Percentiles rank a stretch among this genome's conserved stretches.
These are phyloP conservation scores for Neopelma chrysocephalum DNA, from an alignment of 2,797 vertebrate species.

Conservation along the genomic window DNA sequence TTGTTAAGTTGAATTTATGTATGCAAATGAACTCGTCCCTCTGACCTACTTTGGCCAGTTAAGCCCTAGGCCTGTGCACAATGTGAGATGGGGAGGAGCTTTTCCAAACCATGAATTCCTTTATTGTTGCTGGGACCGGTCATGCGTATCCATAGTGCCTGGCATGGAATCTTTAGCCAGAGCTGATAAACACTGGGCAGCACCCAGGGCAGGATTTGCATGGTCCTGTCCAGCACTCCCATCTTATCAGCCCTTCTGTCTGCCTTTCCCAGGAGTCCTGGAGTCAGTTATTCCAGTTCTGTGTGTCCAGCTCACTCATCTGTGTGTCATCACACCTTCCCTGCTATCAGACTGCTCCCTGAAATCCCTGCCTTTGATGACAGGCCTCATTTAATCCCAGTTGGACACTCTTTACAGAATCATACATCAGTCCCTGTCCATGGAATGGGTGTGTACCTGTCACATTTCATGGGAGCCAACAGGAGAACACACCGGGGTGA, in stretches of 20 bases:
- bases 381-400: background rate
- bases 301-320: background rate
- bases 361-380: background rate
- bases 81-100: background rate
- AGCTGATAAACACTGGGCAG: background rate
- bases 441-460: background rate
- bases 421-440: accelerated
- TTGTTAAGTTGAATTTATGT: background rate
- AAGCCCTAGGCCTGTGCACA: background rate
- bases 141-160: background rate
- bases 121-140: background rate
- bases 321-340: background rate
- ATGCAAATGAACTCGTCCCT: background rate
- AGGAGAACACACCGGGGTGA: accelerated
- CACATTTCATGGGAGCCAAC: background rate
- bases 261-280: background rate
- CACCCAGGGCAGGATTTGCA: background rate
- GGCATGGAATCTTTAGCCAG: background rate
- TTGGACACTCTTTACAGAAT: background rate
- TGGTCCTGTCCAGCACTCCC: background rate
- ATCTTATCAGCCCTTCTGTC: accelerated
- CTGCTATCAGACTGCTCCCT: background rate
- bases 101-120: background rate
- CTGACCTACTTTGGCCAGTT: slow-evolving; percentile 12
- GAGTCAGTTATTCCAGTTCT: background rate